phyloP scores from a whole-genome alignment of 2,888 invertebrate genomes.

The Synergus umbraculus region DNA sequence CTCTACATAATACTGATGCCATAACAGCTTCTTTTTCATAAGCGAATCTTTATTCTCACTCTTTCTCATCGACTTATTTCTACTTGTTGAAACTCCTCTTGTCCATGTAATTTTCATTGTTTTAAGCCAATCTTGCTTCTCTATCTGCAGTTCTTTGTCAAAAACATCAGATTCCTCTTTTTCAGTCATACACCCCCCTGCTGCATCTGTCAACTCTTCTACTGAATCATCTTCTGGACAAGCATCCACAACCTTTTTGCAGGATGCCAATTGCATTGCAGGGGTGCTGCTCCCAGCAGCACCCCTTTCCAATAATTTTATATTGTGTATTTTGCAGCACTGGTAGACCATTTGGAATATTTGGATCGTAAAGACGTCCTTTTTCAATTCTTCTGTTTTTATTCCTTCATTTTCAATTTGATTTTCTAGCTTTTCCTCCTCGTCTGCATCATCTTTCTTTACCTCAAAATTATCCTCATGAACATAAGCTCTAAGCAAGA shows the following conservation, averaged over 20 bases:
- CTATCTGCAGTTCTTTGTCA: constrained; percentile 50
- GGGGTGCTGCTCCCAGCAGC: no score
- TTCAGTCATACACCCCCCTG: constrained; percentile 42
- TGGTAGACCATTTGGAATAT: constrained; percentile 66
- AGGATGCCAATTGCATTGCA: constrained; percentile 43
- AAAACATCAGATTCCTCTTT: constrained; percentile 42
- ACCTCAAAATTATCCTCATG: constrained; percentile 47
- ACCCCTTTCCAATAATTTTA: constrained; percentile 60
- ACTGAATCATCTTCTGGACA: not conserved
- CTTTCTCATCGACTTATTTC: constrained; percentile 36
- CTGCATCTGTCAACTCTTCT: constrained; percentile 37
- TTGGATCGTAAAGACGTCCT: constrained; percentile 57
- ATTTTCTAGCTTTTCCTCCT: not conserved
- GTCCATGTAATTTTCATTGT: constrained; percentile 63
- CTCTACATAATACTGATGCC: constrained; percentile 85
- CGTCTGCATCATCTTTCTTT: constrained; percentile 12
- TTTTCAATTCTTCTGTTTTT: not conserved
- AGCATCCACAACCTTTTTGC: constrained; percentile 54
- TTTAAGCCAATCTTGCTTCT: constrained; percentile 65
- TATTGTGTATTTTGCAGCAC: constrained; percentile 67
- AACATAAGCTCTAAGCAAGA: constrained; percentile 66
- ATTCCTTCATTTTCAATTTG: not conserved
- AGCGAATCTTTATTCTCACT: constrained; percentile 14
- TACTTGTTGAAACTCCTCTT: constrained; percentile 42
- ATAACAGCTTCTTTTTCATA: constrained; percentile 65